These are phyloP conservation scores for Glossophaga mutica DNA, from an alignment of 2,797 vertebrate genomes.

Conservation along the genomic window DNA sequence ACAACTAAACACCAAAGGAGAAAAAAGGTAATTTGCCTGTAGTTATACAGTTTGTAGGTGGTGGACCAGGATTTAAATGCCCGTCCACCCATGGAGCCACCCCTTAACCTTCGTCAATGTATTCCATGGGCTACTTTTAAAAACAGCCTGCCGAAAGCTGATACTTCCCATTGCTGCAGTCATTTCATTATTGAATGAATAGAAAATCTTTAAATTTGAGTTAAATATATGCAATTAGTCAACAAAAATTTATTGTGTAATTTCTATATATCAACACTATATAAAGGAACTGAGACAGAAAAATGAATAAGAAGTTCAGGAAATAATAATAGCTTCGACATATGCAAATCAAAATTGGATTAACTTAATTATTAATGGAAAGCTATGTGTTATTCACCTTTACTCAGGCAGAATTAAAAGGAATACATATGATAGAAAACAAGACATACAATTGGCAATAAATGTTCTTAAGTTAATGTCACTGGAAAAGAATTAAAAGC, in stretches of 20 bases:
- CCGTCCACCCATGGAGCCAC: not conserved
- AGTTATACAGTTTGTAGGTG: not conserved
- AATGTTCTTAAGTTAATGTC: slow-evolving; percentile 36
- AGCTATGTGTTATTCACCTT: not conserved
- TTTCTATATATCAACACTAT: not conserved
- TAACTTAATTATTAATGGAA: slow-evolving; percentile 24
- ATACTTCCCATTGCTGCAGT: not conserved
- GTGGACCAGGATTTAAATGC: not conserved
- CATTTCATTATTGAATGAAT: not conserved
- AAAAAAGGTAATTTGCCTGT: not conserved
- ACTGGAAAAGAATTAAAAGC: slow-evolving; percentile 34
- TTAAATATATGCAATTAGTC: not conserved
- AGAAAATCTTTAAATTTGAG: slow-evolving; percentile 23
- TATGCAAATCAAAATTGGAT: not conserved
- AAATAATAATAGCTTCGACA: not conserved
- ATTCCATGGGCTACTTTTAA: not conserved
- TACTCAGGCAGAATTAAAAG: not conserved
- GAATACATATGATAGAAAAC: not conserved
- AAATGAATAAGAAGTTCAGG: not conserved
- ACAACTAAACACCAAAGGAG: not conserved
- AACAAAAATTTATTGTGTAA: not conserved
- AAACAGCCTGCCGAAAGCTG: not conserved
- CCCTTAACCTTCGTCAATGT: not conserved
- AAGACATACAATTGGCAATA: not conserved
- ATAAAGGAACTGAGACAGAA: not conserved